Percentiles rank a stretch among this genome's conserved stretches.
These are phyloP conservation scores for Apodemus agrarius DNA, from an alignment of 2,797 vertebrate species.

Conservation along the genomic window DNA sequence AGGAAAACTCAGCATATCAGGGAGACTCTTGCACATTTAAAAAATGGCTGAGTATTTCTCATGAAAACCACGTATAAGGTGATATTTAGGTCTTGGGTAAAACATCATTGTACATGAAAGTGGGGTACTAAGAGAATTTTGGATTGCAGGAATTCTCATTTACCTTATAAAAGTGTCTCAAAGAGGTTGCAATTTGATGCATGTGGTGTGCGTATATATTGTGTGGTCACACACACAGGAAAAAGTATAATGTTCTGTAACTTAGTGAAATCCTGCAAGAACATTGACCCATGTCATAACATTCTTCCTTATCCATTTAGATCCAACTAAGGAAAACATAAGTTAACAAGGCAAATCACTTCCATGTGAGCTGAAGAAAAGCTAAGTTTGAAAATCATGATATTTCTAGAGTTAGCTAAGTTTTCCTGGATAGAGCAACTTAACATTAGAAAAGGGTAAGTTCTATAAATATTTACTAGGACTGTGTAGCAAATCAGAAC, in stretches of 20 bases:
- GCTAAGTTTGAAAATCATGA: neutral
- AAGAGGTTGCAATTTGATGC: constrained; percentile 17
- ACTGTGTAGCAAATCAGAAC: neutral
- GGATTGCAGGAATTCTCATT: constrained; percentile 17
- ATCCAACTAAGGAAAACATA: constrained; percentile 15
- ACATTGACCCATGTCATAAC: neutral
- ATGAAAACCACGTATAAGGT: neutral
- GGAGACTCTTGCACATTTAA: neutral
- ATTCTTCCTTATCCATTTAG: neutral
- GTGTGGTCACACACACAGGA: neutral
- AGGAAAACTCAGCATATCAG: neutral
- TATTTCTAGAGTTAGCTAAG: neutral
- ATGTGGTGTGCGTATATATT: neutral
- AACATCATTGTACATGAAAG: neutral
- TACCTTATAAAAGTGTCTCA: neutral
- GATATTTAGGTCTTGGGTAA: neutral
- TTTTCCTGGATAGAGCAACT: neutral
- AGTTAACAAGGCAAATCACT: constrained; percentile 7
- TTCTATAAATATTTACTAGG: neutral
- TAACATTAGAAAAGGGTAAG: neutral
- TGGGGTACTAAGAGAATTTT: neutral
- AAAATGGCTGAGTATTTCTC: neutral
- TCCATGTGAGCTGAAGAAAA: constrained; percentile 10
- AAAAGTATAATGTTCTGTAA: neutral
- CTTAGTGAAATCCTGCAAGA: constrained; percentile 3